A percentile compares a stretch with the other conserved stretches of the same genome.
Conservation (phyloP, 2,888 invertebrate genomes). For the Eulithis testata region DNA sequence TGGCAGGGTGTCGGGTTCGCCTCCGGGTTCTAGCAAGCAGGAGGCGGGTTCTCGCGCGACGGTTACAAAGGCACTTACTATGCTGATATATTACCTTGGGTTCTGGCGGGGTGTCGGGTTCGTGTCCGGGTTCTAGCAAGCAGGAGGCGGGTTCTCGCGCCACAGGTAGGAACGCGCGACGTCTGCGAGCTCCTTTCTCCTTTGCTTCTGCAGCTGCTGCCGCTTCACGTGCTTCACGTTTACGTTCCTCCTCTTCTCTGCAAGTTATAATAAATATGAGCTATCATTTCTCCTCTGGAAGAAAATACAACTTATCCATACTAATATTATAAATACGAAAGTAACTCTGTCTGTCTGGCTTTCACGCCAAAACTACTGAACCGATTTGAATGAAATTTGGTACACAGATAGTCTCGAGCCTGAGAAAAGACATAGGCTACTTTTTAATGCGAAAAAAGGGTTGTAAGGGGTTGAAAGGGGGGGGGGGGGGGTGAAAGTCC, state of each 20-base stretch:
- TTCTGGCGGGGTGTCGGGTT: slow-evolving; percentile 65
- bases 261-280: neutral
- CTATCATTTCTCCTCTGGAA: too few species aligned
- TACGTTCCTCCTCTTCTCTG: slow-evolving; percentile 66
- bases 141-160: slow-evolving; percentile 78
- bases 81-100: slow-evolving; percentile 48
- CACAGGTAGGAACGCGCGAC: slow-evolving; percentile 85
- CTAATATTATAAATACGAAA: too few species aligned
- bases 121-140: slow-evolving; percentile 77
- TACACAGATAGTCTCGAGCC: too few species aligned
- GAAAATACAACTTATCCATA: too few species aligned
- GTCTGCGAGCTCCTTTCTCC: slow-evolving; percentile 56
- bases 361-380: too few species aligned
- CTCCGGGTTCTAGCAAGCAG: slow-evolving; percentile 77
- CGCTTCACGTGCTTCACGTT: slow-evolving; percentile 60
- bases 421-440: too few species aligned
- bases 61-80: slow-evolving; percentile 81
- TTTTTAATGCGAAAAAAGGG: too few species aligned
- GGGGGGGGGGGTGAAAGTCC: too few species aligned
- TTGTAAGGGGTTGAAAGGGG: too few species aligned
- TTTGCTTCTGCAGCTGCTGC: slow-evolving; percentile 57
- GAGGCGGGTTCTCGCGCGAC: slow-evolving; percentile 80
- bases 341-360: too few species aligned
- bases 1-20: slow-evolving; percentile 70
- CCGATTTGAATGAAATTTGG: too few species aligned